Evolutionary conservation across 1,140 invertebrate species (phyloP).

Genomic region (Drosophila miranda): DNA sequence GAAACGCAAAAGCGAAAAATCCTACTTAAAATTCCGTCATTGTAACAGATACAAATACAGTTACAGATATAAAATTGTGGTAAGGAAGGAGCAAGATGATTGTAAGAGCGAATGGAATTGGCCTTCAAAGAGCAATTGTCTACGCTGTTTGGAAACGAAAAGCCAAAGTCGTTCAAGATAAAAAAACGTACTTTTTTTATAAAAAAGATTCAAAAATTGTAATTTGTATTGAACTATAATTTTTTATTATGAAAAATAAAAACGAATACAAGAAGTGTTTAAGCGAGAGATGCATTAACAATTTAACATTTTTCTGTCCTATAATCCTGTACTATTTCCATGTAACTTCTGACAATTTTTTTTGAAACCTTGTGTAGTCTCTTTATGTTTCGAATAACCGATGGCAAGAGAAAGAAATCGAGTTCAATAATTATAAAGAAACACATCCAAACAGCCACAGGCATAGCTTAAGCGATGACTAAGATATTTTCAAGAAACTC

Average conservation of each 20-base stretch:
- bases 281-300: constrained; percentile 43
- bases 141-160: constrained; percentile 45
- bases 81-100: constrained; percentile 15
- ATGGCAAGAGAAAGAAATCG: constrained; percentile 51
- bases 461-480: not conserved
- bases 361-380: constrained; percentile 32
- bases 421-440: not conserved
- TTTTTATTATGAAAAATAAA: constrained; percentile 79
- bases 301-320: constrained; percentile 38
- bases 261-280: constrained; percentile 68
- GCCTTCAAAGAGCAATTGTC: constrained; percentile 23
- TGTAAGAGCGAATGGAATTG: constrained; percentile 23
- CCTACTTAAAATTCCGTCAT: constrained; percentile 32
- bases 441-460: constrained; percentile 14
- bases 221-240: constrained; percentile 71
- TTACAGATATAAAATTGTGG: constrained; percentile 41
- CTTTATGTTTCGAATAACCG: constrained; percentile 56
- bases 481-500: constrained; percentile 14
- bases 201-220: constrained; percentile 74
- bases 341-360: not conserved
- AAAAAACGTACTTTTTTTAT: constrained; percentile 69
- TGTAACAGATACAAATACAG: constrained; percentile 1
- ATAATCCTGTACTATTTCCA: constrained; percentile 15
- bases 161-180: constrained; percentile 75
- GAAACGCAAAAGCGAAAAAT: constrained; percentile 2